Conservation (phyloP, 2,113 vertebrate species). For the Neotoma lepida region DNA sequence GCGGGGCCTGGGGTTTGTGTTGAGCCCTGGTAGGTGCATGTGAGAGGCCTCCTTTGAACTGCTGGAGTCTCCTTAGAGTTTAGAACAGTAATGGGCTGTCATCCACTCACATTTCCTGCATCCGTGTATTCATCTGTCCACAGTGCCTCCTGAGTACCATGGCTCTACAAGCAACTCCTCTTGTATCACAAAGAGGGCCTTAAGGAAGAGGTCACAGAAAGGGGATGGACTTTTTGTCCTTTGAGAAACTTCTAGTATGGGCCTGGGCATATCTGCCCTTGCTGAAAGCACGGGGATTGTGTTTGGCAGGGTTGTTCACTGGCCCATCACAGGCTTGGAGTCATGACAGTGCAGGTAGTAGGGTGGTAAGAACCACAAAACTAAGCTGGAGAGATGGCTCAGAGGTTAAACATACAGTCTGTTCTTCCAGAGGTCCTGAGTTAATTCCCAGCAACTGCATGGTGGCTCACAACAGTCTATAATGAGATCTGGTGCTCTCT, state of each 20-base stretch:
- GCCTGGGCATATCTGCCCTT: not conserved
- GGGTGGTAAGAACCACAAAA: not conserved
- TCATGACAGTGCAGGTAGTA: not conserved
- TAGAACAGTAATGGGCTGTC: not conserved
- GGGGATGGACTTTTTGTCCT: not conserved
- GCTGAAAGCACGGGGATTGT: not conserved
- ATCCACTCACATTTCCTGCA: not conserved
- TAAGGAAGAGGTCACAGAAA: not conserved
- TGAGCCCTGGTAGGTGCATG: not conserved
- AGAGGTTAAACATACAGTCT: no score
- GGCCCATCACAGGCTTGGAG: not conserved
- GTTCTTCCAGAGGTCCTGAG: no score
- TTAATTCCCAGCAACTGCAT: no score
- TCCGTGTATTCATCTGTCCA: not conserved
- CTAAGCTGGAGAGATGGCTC: no score
- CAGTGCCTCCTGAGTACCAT: not conserved
- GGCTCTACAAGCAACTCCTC: not conserved
- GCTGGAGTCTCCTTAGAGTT: not conserved
- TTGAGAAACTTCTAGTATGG: slow-evolving; percentile 12
- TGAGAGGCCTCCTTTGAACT: not conserved
- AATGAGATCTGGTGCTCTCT: no score
- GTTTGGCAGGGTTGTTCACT: not conserved
- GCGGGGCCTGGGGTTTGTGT: not conserved
- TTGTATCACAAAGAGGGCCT: not conserved
- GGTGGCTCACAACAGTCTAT: no score